Evolutionary conservation across 2,888 invertebrate genomes (phyloP), one percentile per base, ranked within the genome.

Genomic region (Hydrotaea diabolus): DNA sequence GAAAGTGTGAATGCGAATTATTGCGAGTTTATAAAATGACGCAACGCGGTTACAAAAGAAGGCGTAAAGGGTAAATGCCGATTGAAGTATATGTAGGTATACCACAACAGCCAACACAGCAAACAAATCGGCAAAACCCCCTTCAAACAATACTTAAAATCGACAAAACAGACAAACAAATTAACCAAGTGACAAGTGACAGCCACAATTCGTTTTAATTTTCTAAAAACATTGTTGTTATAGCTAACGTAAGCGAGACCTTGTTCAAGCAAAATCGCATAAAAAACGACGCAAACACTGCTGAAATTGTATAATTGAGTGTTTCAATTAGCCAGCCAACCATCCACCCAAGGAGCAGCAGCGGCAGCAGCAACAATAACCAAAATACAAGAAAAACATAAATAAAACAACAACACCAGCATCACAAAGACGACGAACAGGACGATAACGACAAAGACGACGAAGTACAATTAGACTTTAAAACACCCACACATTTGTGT

Each of bases 41-140:
- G 90, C 90, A 89, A 89, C 90, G 90, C 75, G 90, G 89, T 87
- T 90, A 90, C 88, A 91, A 90, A 82, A 91, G 90, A 91, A 90
- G 90, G 90, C 89, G 89, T 86, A 89, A 90, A 86, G 89, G 89
- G 89, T 85, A 87, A 87, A 87, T 82, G 89, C 89, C 90, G 89
- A 89, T 88, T 86, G 85, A 85, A 83, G 62, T n/a, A 43, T 31
- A 64, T 64, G 78, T n/a, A n/a, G n/a, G n/a, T n/a, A n/a, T n/a
- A n/a, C n/a, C 62, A 19, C 69, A 31, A 31, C 31, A 31, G 23
- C 13, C n/a, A n/a, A 19, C 69, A 19, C 43, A 53, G 53, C 19
- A 85, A 85, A 81, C 85, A 86, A 87, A 86, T 89, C 89, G 89
- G 89, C 89, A 86, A 88, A 88, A 87, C 89, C 88, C 84, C 49